Evolutionary conservation across 2,113 vertebrate species (phyloP).

Genomic region (Peucedramus taeniatus): DNA sequence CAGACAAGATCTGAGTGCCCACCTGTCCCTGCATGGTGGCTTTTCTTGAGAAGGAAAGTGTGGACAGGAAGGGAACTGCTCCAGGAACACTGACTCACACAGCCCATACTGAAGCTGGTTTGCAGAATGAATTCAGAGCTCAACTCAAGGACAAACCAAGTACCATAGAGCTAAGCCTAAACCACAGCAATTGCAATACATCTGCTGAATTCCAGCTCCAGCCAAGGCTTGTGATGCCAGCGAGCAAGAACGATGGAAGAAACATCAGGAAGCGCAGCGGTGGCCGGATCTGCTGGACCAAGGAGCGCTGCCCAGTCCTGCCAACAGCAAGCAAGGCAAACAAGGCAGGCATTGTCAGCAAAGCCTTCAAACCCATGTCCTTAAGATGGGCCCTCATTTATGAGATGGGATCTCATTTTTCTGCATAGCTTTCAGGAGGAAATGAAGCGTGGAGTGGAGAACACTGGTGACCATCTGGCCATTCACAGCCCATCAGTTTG

Average conservation of each 20-base stretch:
- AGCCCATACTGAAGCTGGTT: not conserved
- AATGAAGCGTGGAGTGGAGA: conserved; percentile 59
- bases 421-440: conserved; percentile 67
- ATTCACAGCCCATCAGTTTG: conserved; percentile 65
- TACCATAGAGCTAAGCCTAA: not conserved
- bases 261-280: not conserved
- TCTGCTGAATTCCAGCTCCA: not conserved
- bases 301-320: not conserved
- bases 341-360: conserved; percentile 51
- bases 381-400: conserved; percentile 49
- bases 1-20: fast-evolving
- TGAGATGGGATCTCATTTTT: conserved; percentile 66
- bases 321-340: not conserved
- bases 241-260: not conserved
- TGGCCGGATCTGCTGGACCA: conserved; percentile 18
- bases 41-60: not conserved
- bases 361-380: conserved; percentile 28
- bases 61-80: not conserved
- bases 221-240: not conserved
- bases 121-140: not conserved
- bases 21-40: fast-evolving
- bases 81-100: not conserved
- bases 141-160: not conserved
- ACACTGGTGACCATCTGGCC: conserved; percentile 68
- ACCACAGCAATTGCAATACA: not conserved